These are phyloP conservation scores for Brienomyrus brachyistius DNA, from an alignment of 2,113 vertebrate genomes.

Conservation along the genomic window DNA sequence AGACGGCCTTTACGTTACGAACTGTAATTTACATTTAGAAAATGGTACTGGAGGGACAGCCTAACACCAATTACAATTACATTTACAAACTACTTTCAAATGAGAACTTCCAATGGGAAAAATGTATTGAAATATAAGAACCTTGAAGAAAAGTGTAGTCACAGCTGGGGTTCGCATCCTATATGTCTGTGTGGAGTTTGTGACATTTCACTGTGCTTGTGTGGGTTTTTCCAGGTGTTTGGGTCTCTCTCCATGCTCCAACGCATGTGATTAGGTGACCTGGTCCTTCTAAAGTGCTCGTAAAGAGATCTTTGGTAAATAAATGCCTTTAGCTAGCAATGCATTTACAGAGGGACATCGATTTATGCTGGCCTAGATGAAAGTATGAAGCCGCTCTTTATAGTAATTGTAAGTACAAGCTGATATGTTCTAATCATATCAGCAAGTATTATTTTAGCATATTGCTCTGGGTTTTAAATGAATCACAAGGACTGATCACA, in stretches of 20 bases:
- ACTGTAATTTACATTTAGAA: constrained; percentile 2
- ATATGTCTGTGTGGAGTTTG: neutral
- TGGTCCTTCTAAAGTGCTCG: neutral
- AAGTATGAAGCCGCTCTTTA: neutral
- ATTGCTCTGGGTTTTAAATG: neutral
- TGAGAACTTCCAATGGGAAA: neutral
- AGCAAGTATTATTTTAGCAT: neutral
- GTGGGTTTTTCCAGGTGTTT: neutral
- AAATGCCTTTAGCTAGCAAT: neutral
- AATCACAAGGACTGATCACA: neutral
- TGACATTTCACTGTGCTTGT: neutral
- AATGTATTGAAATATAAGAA: neutral
- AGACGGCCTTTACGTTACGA: neutral
- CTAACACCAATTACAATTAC: neutral
- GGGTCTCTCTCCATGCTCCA: neutral
- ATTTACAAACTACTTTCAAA: neutral
- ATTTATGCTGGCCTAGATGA: neutral
- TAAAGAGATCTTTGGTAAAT: neutral
- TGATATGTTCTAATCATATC: neutral
- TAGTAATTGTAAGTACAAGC: neutral
- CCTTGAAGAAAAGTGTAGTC: neutral
- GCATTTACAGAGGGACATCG: neutral
- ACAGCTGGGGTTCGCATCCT: neutral
- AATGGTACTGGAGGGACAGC: too few species aligned
- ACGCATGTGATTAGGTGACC: neutral